Evolutionary conservation across 2,113 vertebrate genomes (phyloP).

Genomic region (Mormoops blainvillei): DNA sequence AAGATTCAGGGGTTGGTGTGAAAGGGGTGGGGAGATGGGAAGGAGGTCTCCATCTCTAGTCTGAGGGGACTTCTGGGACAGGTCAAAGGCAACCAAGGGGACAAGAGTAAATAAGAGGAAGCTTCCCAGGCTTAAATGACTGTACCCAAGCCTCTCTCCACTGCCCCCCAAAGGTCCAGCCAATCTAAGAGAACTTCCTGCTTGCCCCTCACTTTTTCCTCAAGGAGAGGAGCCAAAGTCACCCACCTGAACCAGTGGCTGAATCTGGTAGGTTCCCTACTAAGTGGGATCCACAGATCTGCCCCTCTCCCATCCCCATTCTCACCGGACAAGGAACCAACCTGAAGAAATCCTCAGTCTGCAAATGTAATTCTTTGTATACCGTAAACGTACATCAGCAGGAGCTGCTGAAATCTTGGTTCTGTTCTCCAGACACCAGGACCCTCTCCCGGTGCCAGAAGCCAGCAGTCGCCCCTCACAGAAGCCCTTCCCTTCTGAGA

Average conservation of each 20-base stretch:
- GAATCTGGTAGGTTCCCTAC: background rate
- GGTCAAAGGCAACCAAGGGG: slow-evolving; percentile 22
- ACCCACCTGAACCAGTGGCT: background rate
- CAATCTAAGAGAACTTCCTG: background rate
- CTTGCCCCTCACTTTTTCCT: background rate
- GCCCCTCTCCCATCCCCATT: background rate
- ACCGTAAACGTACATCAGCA: background rate
- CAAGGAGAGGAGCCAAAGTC: background rate
- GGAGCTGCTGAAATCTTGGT: background rate
- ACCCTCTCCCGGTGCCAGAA: background rate
- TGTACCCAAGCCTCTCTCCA: background rate
- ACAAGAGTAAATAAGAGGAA: background rate
- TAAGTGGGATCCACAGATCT: background rate
- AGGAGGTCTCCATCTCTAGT: background rate
- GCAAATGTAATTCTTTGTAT: background rate
- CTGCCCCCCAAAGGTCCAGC: background rate
- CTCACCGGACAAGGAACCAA: background rate
- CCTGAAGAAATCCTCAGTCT: background rate
- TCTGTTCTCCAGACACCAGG: background rate
- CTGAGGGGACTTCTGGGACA: background rate
- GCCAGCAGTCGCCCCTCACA: background rate
- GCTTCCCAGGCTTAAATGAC: background rate
- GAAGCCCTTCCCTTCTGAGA: background rate
- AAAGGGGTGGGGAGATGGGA: background rate
- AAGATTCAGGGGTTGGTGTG: background rate